Percentiles rank a stretch among this genome's conserved stretches.
These are phyloP conservation scores for Alcis repandata DNA, from an alignment of 2,888 invertebrate genomes.

Conservation along the genomic window DNA sequence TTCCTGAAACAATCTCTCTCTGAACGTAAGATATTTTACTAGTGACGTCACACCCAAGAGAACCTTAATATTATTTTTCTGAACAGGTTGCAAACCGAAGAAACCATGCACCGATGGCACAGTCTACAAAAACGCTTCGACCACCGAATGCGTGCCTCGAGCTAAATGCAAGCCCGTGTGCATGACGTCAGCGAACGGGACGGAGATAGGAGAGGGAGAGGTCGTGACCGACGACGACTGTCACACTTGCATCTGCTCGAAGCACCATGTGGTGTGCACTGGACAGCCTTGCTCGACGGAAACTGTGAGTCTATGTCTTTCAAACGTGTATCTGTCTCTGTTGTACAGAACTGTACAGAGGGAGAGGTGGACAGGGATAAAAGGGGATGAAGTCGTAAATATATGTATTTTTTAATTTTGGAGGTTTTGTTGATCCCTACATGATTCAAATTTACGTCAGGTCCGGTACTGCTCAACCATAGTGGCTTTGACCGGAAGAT, in stretches of 20 bases:
- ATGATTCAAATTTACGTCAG: too few relatives aligned
- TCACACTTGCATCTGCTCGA: slow-evolving; percentile 92
- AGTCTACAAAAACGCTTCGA: slow-evolving; percentile 90
- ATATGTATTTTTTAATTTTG: too few relatives aligned
- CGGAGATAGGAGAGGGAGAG: slow-evolving; percentile 92
- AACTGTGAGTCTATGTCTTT: slow-evolving; percentile 55
- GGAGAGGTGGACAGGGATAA: too few relatives aligned
- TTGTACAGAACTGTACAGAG: too few relatives aligned
- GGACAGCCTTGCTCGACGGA: slow-evolving; percentile 89
- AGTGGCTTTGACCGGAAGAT: too few relatives aligned
- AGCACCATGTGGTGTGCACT: slow-evolving; percentile 89
- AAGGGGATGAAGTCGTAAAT: too few relatives aligned
- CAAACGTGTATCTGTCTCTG: too few relatives aligned
- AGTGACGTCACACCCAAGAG: too few relatives aligned
- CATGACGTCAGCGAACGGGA: slow-evolving; percentile 88
- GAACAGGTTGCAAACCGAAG: slow-evolving; percentile 89
- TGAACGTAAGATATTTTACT: too few relatives aligned
- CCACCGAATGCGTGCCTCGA: slow-evolving; percentile 91
- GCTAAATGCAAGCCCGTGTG: slow-evolving; percentile 91
- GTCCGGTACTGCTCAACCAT: too few relatives aligned
- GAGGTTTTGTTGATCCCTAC: too few relatives aligned
- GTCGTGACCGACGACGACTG: slow-evolving; percentile 91
- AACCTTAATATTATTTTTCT: neutral
- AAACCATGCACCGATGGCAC: slow-evolving; percentile 90
- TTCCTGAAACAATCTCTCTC: neutral